Conservation (phyloP, 2,113 vertebrate species). For the Perccottus glenii region DNA sequence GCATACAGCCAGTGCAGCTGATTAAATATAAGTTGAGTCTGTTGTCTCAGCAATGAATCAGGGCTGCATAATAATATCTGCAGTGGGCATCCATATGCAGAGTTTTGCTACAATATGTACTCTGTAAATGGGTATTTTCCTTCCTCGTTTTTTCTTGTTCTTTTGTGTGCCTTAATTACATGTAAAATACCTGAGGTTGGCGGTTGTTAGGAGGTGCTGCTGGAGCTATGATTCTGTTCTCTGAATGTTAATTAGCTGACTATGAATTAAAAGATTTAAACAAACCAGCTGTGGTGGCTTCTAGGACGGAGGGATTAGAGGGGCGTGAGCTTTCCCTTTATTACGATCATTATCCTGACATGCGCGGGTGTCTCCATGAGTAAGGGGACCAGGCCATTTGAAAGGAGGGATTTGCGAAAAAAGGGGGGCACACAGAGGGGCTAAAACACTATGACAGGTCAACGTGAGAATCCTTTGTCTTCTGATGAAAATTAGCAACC, state of each 20-base stretch:
- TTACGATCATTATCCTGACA: slow-evolving; percentile 81
- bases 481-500: slow-evolving; percentile 72
- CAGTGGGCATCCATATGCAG: slow-evolving; percentile 40
- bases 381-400: slow-evolving; percentile 57
- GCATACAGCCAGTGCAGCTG: slow-evolving; percentile 58
- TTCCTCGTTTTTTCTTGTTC: slow-evolving; percentile 41
- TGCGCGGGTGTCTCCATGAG: slow-evolving; percentile 72
- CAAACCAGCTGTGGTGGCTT: slow-evolving; percentile 80
- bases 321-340: slow-evolving; percentile 78
- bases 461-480: slow-evolving; percentile 16
- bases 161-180: slow-evolving; percentile 69
- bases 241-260: slow-evolving; percentile 80
- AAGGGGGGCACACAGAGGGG: slow-evolving; percentile 23
- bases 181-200: slow-evolving; percentile 74
- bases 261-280: slow-evolving; percentile 81
- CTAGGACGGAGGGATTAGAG: slow-evolving; percentile 79
- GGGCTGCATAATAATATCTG: slow-evolving; percentile 51
- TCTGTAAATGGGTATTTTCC: slow-evolving; percentile 58
- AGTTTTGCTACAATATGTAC: slow-evolving; percentile 21
- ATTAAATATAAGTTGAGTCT: slow-evolving; percentile 59
- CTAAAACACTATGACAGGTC: neutral
- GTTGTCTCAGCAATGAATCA: slow-evolving; percentile 61
- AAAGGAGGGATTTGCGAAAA: slow-evolving; percentile 38
- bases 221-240: slow-evolving; percentile 66
- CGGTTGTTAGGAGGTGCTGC: slow-evolving; percentile 62